phyloP scores from a whole-genome alignment of 2,113 vertebrate species.

The Merops nubicus region DNA sequence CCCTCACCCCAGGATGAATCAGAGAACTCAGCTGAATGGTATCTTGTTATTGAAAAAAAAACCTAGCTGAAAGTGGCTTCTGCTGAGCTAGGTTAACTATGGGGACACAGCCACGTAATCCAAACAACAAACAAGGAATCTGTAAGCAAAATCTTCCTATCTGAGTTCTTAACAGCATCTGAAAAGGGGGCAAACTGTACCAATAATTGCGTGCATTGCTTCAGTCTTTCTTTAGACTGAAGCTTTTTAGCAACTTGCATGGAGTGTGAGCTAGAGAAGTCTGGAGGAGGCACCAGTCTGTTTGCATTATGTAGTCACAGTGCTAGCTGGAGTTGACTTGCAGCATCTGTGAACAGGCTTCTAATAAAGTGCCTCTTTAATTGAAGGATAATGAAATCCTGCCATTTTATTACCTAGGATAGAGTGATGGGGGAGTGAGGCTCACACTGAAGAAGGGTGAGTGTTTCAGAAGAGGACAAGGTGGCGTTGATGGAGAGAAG shows the following conservation, averaged over 20 bases:
- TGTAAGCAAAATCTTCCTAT: not conserved
- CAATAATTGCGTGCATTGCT: not conserved
- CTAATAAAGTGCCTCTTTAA: slow-evolving; percentile 5
- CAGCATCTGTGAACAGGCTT: slow-evolving; percentile 46
- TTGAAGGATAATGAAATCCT: not conserved
- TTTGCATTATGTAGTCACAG: slow-evolving; percentile 21
- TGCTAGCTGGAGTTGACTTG: slow-evolving; percentile 27
- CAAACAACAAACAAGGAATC: not conserved
- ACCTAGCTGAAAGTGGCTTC: not conserved
- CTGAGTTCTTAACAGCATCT: not conserved
- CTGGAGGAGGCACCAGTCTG: slow-evolving; percentile 46
- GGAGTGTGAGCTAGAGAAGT: not conserved
- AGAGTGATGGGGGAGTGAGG: not conserved
- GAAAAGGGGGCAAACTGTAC: not conserved
- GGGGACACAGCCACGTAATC: not conserved
- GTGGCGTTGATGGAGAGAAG: not conserved
- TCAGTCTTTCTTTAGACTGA: not conserved
- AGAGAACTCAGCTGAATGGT: not conserved
- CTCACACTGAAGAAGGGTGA: not conserved
- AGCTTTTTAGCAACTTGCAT: not conserved
- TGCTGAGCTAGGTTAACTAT: not conserved
- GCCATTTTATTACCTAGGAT: not conserved
- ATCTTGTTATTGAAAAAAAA: not conserved
- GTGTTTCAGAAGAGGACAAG: not conserved
- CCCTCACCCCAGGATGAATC: not conserved